Conservation (phyloP, 2,113 vertebrate species). For the Microtus montanus region DNA sequence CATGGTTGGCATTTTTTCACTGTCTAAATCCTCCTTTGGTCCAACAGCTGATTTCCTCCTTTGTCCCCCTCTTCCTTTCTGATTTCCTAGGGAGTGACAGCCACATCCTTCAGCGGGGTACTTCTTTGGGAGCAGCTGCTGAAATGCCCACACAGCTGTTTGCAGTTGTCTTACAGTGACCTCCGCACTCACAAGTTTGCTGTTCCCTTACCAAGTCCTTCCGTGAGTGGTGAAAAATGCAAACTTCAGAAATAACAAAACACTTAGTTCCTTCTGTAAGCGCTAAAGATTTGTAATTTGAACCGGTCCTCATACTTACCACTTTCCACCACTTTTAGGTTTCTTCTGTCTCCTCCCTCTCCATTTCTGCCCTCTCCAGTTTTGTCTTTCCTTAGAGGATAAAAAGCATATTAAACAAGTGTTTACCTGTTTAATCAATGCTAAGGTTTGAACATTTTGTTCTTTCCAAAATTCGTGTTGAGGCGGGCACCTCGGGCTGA, state of each 20-base stretch:
- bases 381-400: not conserved
- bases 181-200: slow-evolving; percentile 34
- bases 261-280: not conserved
- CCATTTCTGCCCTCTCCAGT: not conserved
- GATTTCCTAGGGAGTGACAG: slow-evolving; percentile 61
- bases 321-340: not conserved
- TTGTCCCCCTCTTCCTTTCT: slow-evolving; percentile 73
- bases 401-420: not conserved
- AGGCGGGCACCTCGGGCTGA: not conserved
- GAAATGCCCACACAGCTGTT: slow-evolving; percentile 78
- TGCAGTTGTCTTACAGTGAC: slow-evolving; percentile 45
- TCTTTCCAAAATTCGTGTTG: not conserved
- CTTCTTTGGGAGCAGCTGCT: slow-evolving; percentile 69
- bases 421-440: not conserved
- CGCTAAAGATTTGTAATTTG: not conserved
- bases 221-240: not conserved
- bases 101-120: slow-evolving; percentile 64
- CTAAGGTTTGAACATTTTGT: not conserved
- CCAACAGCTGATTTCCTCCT: slow-evolving; percentile 81
- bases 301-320: not conserved
- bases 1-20: slow-evolving; percentile 44
- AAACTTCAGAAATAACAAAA: not conserved
- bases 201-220: not conserved
- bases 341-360: not conserved
- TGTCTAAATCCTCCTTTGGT: slow-evolving; percentile 63